Evolutionary conservation across 2,888 invertebrate species (phyloP), one percentile per base, ranked within the genome.

Genomic region (Orthonevra nobilis): DNA sequence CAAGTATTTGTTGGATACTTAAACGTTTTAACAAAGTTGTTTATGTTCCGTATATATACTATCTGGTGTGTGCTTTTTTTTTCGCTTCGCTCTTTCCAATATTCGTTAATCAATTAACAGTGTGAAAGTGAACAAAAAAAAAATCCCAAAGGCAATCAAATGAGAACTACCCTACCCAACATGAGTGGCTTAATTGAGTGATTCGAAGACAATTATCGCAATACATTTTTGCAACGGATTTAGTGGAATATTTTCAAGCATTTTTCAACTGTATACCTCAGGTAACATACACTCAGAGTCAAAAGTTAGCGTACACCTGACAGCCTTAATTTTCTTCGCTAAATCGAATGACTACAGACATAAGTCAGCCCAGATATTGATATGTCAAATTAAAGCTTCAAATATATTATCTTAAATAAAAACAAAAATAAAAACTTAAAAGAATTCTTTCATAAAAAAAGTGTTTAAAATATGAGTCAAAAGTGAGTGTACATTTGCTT

Each of bases 61-160:
- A 32, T 77, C 48, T 58, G 38, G 12, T 10, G 58, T 70, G 77
- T 34, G 77, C 42, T 58, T 64, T 77, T 75, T 73, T 48, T 50
- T 48, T 52, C 52, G 70, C 44, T 61, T 52, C 42, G 15, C 63
- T 70, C 70, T 77, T 70, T 70, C 70, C 50, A 63, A 70, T 77
- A 77, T 63, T 64, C 58, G 64, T 40, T 70, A 70, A 70, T 77
- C 77, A 70, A 75, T 75, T 75, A 63, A 75, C 69, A 40, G 69
- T 32, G 60, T 46, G 36, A 58, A 58, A 38, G 56, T 60, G 26
- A 20, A 36, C 10, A 34, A 42, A 12, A 26, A 20, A 56, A 52
- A 64, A 58, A 56, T 61, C 60, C 40, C 54, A 56, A 48, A 54
- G 14, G 26, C 34, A 54, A 6, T 54, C 28, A 36, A 23, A 61